Evolutionary conservation across 2,888 invertebrate genomes (phyloP).

Genomic region (Nysson spinosus): DNA sequence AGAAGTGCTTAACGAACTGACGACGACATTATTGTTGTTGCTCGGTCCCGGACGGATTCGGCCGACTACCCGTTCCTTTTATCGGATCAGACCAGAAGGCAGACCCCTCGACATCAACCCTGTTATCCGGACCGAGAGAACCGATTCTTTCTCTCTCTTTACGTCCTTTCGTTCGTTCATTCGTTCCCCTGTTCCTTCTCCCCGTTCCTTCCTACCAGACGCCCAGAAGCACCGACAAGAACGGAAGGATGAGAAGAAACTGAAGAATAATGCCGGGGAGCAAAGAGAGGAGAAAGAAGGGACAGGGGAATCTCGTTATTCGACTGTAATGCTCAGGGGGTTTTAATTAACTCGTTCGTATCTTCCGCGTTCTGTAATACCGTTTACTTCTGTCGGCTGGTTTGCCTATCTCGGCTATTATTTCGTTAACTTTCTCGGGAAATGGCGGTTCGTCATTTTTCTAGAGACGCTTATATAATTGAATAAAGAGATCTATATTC

Average conservation of each 20-base stretch:
- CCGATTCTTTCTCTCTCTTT: conserved; percentile 46
- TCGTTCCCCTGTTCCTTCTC: conserved; percentile 6
- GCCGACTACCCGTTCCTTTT: conserved; percentile 68
- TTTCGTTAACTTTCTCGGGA: conserved; percentile 39
- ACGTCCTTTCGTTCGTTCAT: conserved; percentile 32
- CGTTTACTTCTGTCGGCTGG: conserved; percentile 69
- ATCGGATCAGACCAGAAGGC: conserved; percentile 67
- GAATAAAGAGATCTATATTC: too few relatives aligned
- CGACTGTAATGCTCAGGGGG: conserved; percentile 63
- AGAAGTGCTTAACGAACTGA: conserved; percentile 72
- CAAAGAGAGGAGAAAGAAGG: conserved; percentile 14
- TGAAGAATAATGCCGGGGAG: conserved; percentile 25
- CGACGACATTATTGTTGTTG: conserved; percentile 71
- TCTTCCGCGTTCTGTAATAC: conserved; percentile 61
- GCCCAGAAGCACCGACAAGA: background rate
- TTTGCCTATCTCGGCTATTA: conserved; percentile 45
- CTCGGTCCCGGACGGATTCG: conserved; percentile 59
- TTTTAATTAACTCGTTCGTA: conserved; percentile 70
- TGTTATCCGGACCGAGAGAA: conserved; percentile 9
- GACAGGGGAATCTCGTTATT: conserved; percentile 54
- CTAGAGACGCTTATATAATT: conserved; percentile 7
- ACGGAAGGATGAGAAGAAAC: conserved; percentile 22
- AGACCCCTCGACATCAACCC: conserved; percentile 22
- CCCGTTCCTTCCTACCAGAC: background rate
- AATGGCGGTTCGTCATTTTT: conserved; percentile 45